Base-by-base conservation (phyloP, 2,888 invertebrate genomes). In the Serrognathus titanus region DNA sequence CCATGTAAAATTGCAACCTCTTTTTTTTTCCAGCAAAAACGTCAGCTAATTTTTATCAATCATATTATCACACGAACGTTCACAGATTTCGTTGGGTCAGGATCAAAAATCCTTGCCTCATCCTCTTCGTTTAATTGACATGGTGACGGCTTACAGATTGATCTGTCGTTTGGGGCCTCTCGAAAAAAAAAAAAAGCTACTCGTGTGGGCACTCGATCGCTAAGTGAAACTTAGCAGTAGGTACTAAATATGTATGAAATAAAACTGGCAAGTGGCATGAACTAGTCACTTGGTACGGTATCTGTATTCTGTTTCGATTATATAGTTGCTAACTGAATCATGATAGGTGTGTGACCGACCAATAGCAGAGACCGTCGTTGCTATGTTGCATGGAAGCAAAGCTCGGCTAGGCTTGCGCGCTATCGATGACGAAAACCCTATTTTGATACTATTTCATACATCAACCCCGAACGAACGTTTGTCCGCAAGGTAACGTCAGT, bases 261-360 rank as follows among this genome's bases (percentile, higher is more conserved):
- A 48, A 61, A 62, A 65, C 62, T 61, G 63, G 54, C 64, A 59
- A 59, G 59, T 56, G 56, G 57, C 51, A 55, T 57, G 55, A 60
- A 39, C 53, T 53, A 51, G 60, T 62, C 61, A 61, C 63, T 62
- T 65, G 63, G 62, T 66, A 68, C 64, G 63, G 63, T 67, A 66
- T 68, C 66, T 61, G 62, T 48, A 54, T 39, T 57, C 51, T 51
- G 39, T 63, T 67, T 69, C 64, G 67, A 69, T 69, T 69, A 68
- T 67, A 65, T 67, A 66, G 67, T 67, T 67, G 65, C 65, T 62
- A 65, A 62, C 65, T 60, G 59, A 49, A 58, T 57, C 57, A 50
- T 59, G 67, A 69, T 69, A 68, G 68, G 69, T 66, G 63, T 57
- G 48, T 57, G 55, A 36, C 55, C 64, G 58, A 61, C 69, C 69